These are phyloP conservation scores for Thermophis baileyi DNA, from an alignment of 2,113 vertebrate genomes.

Conservation along the genomic window DNA sequence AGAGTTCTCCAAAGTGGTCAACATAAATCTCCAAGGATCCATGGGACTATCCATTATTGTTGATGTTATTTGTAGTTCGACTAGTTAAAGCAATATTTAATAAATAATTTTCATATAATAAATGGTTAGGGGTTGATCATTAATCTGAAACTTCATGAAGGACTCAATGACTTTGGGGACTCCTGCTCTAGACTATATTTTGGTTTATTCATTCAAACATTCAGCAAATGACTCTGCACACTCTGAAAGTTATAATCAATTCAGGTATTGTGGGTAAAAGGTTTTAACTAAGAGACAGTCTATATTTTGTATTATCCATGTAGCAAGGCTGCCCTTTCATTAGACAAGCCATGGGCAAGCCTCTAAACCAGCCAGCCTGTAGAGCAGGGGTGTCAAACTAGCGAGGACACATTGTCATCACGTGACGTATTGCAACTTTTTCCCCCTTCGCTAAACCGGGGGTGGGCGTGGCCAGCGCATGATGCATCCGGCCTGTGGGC, in stretches of 20 bases:
- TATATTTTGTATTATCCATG: neutral
- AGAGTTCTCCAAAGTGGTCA: neutral
- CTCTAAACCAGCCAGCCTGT: neutral
- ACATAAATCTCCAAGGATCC: neutral
- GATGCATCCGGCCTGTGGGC: no score
- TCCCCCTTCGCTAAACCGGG: no score
- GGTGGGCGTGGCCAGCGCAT: no score
- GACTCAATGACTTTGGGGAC: neutral
- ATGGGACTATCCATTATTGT: neutral
- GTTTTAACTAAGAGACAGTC: neutral
- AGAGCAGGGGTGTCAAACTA: neutral
- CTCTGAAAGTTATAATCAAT: neutral
- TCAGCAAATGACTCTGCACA: neutral
- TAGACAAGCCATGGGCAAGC: neutral
- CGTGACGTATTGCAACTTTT: no score
- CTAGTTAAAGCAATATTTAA: neutral
- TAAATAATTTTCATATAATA: neutral
- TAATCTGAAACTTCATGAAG: neutral
- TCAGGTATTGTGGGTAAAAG: neutral
- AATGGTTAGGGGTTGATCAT: neutral
- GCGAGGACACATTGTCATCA: fast-evolving
- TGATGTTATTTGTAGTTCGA: neutral
- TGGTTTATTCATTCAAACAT: neutral
- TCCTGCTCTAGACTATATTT: neutral
- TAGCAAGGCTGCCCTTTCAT: neutral